These are phyloP conservation scores for Phataginus tricuspis DNA, from an alignment of 2,797 vertebrate species.

Conservation along the genomic window DNA sequence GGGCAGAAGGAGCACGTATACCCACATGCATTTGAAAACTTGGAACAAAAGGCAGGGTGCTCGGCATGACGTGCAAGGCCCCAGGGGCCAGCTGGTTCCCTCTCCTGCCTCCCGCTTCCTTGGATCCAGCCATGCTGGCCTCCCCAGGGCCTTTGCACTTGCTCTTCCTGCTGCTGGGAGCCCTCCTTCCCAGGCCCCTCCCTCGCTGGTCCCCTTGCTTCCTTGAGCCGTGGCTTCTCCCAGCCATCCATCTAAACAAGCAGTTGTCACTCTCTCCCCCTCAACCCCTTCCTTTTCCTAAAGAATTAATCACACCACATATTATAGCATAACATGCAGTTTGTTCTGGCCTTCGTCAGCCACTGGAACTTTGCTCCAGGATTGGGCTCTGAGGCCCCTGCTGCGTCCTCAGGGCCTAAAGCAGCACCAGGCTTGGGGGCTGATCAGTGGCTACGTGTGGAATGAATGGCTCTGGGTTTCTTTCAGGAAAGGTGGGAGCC, in stretches of 20 bases:
- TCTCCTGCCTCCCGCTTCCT: neutral
- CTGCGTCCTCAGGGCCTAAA: neutral
- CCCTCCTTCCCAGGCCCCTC: neutral
- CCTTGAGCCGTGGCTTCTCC: neutral
- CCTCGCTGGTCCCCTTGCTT: neutral
- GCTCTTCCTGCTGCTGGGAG: neutral
- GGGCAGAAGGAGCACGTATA: neutral
- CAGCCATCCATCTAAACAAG: too few relatives aligned
- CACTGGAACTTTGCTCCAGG: neutral
- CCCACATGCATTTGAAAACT: neutral
- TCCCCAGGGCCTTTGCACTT: neutral
- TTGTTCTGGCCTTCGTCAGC: neutral
- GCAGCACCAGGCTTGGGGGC: neutral
- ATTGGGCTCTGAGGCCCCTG: neutral
- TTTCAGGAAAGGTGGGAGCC: neutral
- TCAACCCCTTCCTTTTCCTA: too few relatives aligned
- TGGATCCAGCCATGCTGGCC: neutral
- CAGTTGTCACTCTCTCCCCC: neutral
- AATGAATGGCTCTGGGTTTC: neutral
- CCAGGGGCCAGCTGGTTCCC: too few relatives aligned
- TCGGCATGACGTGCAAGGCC: neutral
- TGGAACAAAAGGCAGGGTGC: neutral
- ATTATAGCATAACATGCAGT: neutral
- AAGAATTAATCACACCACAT: neutral
- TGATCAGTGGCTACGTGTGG: neutral